Evolutionary conservation across 1,140 invertebrate genomes (phyloP).

Genomic region (Eumeta japonica): DNA sequence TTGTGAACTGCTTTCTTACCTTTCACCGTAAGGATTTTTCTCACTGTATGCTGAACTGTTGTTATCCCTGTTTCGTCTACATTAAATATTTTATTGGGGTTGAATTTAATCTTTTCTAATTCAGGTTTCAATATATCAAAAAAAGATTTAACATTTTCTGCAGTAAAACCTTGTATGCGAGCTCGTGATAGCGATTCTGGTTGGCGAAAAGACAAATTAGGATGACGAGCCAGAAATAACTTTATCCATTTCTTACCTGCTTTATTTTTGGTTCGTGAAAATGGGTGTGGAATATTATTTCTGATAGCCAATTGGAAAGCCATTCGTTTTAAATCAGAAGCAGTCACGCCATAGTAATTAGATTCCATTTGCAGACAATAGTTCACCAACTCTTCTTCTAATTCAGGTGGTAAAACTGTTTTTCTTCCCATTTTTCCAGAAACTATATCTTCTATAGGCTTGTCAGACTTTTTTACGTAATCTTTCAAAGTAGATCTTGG

Average conservation of each 20-base stretch:
- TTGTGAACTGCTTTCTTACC: conserved; percentile 30
- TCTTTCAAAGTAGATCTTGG: conserved; percentile 4
- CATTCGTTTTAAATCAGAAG: conserved; percentile 15
- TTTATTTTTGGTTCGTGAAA: conserved; percentile 11
- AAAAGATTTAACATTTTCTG: conserved; percentile 10
- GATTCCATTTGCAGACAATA: conserved; percentile 13
- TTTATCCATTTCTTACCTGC: conserved; percentile 21
- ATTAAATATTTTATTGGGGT: conserved; percentile 18
- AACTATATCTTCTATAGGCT: neutral
- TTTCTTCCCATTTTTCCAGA: conserved; percentile 7
- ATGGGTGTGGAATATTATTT: conserved; percentile 18
- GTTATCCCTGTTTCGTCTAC: conserved; percentile 29
- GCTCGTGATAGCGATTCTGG: conserved; percentile 6
- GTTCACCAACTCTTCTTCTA: conserved; percentile 8
- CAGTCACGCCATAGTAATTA: conserved; percentile 19
- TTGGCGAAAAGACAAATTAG: conserved; percentile 4
- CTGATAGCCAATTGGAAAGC: conserved; percentile 21
- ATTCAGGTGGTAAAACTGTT: conserved; percentile 14
- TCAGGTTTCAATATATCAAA: conserved; percentile 6
- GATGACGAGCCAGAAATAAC: conserved; percentile 10
- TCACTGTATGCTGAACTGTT: conserved; percentile 19
- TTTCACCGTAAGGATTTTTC: conserved; percentile 24
- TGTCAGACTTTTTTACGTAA: conserved; percentile 3
- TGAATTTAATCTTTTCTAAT: conserved; percentile 2
- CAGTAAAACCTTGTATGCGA: conserved; percentile 4